Conservation (phyloP, 2,797 vertebrate species). For the Neolamprologus multifasciatus region DNA sequence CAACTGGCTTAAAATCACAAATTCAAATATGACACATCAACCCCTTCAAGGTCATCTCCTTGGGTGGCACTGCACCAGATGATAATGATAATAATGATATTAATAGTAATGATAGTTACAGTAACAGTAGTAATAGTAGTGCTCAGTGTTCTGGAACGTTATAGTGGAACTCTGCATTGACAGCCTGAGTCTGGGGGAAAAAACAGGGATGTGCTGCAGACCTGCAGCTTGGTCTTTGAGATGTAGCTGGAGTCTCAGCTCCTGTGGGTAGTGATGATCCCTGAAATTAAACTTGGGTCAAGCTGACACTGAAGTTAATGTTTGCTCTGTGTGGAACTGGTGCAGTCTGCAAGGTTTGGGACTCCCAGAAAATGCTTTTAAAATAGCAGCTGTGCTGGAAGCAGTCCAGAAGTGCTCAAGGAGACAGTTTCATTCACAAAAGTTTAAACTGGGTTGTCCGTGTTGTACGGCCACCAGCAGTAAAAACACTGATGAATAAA, state of each 20-base stretch:
- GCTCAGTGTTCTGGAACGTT: neutral
- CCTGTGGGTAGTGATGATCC: neutral
- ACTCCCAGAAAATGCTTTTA: neutral
- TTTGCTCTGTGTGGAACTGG: neutral
- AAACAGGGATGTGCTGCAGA: neutral
- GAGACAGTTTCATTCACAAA: neutral
- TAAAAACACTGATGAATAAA: neutral
- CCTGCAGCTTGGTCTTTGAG: neutral
- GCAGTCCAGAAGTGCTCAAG: neutral
- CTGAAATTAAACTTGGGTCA: neutral
- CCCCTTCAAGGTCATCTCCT: neutral
- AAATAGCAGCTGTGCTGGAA: neutral
- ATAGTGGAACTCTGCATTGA: neutral
- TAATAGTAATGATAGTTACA: neutral
- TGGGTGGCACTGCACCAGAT: neutral
- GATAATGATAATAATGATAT: neutral
- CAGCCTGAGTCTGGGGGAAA: neutral
- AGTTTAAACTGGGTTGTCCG: neutral
- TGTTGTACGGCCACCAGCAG: neutral
- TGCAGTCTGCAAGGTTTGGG: neutral
- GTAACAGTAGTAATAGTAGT: neutral
- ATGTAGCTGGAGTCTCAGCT: neutral
- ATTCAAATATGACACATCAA: neutral
- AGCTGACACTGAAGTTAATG: neutral
- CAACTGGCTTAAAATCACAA: neutral